phyloP scores from a whole-genome alignment of 1,140 invertebrate genomes.

The Spodoptera frugiperda region DNA sequence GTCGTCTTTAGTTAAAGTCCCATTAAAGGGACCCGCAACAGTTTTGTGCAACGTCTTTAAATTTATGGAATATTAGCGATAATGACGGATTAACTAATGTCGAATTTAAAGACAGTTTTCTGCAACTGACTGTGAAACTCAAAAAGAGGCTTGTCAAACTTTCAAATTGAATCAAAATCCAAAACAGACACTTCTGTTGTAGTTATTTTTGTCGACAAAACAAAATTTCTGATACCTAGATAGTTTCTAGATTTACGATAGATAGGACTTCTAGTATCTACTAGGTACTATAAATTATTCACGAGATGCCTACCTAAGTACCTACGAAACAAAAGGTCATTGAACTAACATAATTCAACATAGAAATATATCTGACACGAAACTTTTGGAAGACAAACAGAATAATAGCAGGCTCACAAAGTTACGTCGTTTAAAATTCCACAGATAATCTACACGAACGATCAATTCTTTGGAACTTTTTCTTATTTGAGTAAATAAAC shows the following conservation, averaged over 20 bases:
- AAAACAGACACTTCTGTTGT: too few relatives aligned
- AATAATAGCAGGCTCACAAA: slow-evolving; percentile 1
- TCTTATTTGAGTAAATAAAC: slow-evolving; percentile 1
- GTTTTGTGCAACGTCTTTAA: too few relatives aligned
- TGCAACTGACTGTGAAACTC: too few relatives aligned
- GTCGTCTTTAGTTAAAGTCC: too few relatives aligned
- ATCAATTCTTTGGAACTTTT: slow-evolving; percentile 26
- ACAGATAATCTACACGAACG: slow-evolving; percentile 14
- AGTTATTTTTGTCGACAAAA: not conserved
- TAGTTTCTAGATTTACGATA: not conserved
- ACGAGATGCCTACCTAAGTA: not conserved
- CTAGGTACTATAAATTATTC: not conserved
- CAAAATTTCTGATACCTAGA: not conserved
- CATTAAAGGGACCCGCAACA: too few relatives aligned
- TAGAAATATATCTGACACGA: not conserved
- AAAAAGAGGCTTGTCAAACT: too few relatives aligned
- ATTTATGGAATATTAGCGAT: too few relatives aligned
- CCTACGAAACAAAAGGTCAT: not conserved
- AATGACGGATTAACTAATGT: too few relatives aligned
- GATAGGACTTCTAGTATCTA: not conserved
- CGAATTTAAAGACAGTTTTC: too few relatives aligned
- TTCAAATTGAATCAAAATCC: not conserved
- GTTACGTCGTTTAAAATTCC: slow-evolving; percentile 20
- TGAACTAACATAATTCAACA: not conserved
- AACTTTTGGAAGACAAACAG: slow-evolving; percentile 14